A percentile compares a stretch with the other conserved stretches of the same genome.
Conservation (phyloP, 2,113 vertebrate species). For the Pseudorhombus dupliciocellatus region DNA sequence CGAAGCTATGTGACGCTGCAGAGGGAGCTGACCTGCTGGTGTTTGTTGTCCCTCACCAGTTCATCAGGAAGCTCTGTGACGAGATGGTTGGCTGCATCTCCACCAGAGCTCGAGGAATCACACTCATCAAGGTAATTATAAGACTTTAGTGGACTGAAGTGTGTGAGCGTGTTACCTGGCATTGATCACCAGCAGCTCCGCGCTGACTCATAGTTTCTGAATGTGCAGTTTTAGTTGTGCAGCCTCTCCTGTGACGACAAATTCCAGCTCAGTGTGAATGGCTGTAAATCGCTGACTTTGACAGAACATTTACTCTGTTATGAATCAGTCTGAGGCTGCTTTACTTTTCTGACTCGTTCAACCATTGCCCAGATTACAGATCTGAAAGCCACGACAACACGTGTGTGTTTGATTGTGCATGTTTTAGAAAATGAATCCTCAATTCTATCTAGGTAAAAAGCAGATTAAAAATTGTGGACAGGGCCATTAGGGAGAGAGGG, state of each 20-base stretch:
- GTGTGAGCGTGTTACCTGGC: not conserved
- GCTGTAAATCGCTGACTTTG: not conserved
- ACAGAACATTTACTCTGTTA: not conserved
- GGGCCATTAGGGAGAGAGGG: slow-evolving; percentile 8
- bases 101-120: slow-evolving; percentile 87
- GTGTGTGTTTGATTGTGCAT: not conserved
- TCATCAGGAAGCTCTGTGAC: slow-evolving; percentile 89
- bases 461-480: slow-evolving; percentile 16
- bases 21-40: slow-evolving; percentile 89
- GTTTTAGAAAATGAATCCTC: slow-evolving; percentile 10
- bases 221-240: not conserved
- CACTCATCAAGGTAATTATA: slow-evolving; percentile 92
- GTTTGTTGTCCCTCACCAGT: slow-evolving; percentile 94
- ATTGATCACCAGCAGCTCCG: not conserved
- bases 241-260: not conserved
- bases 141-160: not conserved
- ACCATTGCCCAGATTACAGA: not conserved
- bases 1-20: slow-evolving; percentile 85
- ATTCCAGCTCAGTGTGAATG: not conserved
- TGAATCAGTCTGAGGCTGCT: not conserved
- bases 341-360: not conserved
- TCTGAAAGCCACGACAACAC: not conserved
- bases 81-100: slow-evolving; percentile 86
- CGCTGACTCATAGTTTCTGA: not conserved
- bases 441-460: slow-evolving; percentile 3